A percentile compares a stretch with the other conserved stretches of the same genome.
Evolutionary conservation across 2,797 vertebrate species (phyloP).

Genomic region (Poliocrania exsul): DNA sequence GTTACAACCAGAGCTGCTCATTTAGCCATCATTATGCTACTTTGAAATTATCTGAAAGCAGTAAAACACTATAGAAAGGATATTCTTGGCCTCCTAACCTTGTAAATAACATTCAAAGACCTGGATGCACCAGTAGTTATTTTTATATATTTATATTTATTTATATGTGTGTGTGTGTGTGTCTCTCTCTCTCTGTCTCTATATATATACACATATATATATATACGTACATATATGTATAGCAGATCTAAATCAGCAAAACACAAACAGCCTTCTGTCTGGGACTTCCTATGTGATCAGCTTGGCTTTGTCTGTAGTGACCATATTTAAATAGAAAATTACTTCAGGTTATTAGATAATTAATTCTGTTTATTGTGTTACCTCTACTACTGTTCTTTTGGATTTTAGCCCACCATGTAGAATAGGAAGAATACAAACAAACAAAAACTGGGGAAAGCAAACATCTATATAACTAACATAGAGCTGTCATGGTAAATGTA

Average conservation of each 20-base stretch:
- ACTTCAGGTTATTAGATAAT: not conserved
- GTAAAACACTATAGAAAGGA: not conserved
- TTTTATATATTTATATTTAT: too few relatives aligned
- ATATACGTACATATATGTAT: not conserved
- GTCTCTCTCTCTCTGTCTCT: too few relatives aligned
- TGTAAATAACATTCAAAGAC: not conserved
- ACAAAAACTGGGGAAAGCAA: not conserved
- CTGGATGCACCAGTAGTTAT: not conserved
- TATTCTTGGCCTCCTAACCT: not conserved
- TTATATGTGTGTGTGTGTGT: too few relatives aligned
- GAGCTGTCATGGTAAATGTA: not conserved
- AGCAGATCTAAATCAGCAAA: not conserved
- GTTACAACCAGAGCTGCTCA: not conserved
- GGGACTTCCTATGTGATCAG: not conserved
- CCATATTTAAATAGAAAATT: not conserved
- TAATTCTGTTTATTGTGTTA: not conserved
- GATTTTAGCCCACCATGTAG: not conserved
- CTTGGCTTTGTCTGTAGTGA: not conserved
- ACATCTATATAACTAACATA: not conserved
- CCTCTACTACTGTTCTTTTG: not conserved
- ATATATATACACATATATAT: too few relatives aligned
- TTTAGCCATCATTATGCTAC: not conserved
- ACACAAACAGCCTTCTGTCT: not conserved
- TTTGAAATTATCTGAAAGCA: not conserved
- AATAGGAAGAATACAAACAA: not conserved